Evolutionary conservation across 1,140 invertebrate species (phyloP), one percentile per base, ranked within the genome.

Genomic region (Diabrotica undecimpunctata): DNA sequence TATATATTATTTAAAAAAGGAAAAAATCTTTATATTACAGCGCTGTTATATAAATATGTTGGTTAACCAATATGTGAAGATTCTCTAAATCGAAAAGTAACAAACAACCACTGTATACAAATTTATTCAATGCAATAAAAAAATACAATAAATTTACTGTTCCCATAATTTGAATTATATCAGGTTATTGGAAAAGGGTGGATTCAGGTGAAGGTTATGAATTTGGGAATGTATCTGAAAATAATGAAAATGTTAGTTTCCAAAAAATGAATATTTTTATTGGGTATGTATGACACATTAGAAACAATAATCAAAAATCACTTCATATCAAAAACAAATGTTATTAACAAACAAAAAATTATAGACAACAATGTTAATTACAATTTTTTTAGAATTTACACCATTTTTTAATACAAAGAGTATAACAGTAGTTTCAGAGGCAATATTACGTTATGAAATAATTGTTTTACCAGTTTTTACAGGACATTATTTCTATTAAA

Each of bases 141-240:
- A 62, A 66, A 46, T 5, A 37, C 35, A 55, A 62, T 55, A 61
- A 60, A 11, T 37, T 13, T 11, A 12, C 5, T 60, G 14, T 9
- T 12, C 13, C 36, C 5, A 46, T 51, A 59, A 56, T 51, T 39
- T 13, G 37, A 37, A 54, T 13, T 61, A 7, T 52, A 39, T 62
- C 10, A 38, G 35, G 52, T 58, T 13, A 53, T 54, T 50, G 51
- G 39, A 35, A 25, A 4, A 25, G 25, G 25, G 25, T 25, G 25
- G 12, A 41, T 60, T 70, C 56, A 71, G 35, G 67, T 64, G 66
- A 74, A 75, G 59, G 72, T 69, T 38, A 76, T 75, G 65, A 70
- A 68, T 71, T 70, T 73, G 52, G 75, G 75, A 56, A 73, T 74
- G 55, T 76, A 76, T 76, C 75, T 76, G 71, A 57, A 74, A 74